Evolutionary conservation across 2,888 invertebrate genomes (phyloP), one percentile per base, ranked within the genome.

Genomic region (Drosophila suboccidentalis): DNA sequence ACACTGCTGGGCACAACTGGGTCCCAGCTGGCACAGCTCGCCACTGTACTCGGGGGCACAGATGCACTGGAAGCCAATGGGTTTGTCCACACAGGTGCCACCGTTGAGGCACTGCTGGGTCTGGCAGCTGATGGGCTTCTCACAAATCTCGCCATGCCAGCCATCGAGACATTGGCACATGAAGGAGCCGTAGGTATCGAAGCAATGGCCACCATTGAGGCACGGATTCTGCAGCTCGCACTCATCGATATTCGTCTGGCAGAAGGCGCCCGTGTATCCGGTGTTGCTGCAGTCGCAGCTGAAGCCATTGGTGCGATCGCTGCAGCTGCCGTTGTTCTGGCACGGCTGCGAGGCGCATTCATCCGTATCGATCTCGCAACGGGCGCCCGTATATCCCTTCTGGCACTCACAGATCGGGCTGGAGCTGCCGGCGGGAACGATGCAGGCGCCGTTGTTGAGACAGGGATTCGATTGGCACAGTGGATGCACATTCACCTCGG

Each of bases 221-320:
- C 96, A 96, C 15, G 97, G 96, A 76, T 93, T 93, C 72, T 94
- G 34, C 26, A 36, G 94, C 75, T 94, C 93, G 91, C 97, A 97
- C 93, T 97, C 97, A 93, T 97, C 95, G 82, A 97, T 95, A 92
- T 97, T 97, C 15, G 94, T 91, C 83, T 96, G 96, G 92, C 97
- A 97, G 10, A 95, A 94, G 10, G 93, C 90, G 5, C 97, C 97
- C 19, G 93, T 93, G 92, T 96, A 97, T 1, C 97, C 96, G 0
- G 97, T 97, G 82, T 94, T 94, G 50, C 94, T 93, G 92, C 97
- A 97, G 91, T 96, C 95, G 93, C 98, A 97, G 10, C 95, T 95
- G 92, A 95, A 97, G 87, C 95, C 95, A 92, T 96, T 96, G 80
- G 95, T 93, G 54, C 94, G 95, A 92, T 97, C 96, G 51, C 94